Evolutionary conservation across 1,140 invertebrate species (phyloP).

Genomic region (Euura lappo): DNA sequence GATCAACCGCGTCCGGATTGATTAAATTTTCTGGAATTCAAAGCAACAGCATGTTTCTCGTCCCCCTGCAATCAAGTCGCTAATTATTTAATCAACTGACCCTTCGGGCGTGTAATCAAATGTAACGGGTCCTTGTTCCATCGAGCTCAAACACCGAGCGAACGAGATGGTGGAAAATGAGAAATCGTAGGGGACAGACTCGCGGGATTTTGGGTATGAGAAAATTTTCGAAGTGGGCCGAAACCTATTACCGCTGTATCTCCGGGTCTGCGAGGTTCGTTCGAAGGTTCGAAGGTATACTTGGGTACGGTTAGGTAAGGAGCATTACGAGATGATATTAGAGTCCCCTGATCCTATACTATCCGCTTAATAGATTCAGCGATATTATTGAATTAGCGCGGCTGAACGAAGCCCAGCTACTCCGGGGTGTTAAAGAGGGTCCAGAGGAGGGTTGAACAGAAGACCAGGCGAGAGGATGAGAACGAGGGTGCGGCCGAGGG

Average conservation of each 20-base stretch:
- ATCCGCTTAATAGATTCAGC: slow-evolving; percentile 50
- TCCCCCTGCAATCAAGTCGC: slow-evolving; percentile 1
- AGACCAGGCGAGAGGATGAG: neutral
- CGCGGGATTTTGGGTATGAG: slow-evolving; percentile 7
- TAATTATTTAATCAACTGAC: slow-evolving; percentile 9
- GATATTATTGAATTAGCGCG: slow-evolving; percentile 51
- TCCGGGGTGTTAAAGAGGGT: slow-evolving; percentile 18
- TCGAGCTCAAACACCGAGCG: no score
- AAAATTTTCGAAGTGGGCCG: slow-evolving; percentile 7
- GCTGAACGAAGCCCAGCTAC: slow-evolving; percentile 39
- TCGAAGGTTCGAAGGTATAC: neutral
- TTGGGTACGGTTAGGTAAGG: slow-evolving; percentile 12
- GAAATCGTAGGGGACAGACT: neutral
- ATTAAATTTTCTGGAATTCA: no score
- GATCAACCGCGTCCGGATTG: no score
- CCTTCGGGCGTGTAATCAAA: neutral
- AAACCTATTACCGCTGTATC: slow-evolving; percentile 12
- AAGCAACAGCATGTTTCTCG: neutral
- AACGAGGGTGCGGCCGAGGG: neutral
- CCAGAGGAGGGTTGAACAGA: neutral
- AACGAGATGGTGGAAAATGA: no score
- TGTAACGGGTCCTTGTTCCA: neutral
- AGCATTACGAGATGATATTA: slow-evolving; percentile 34
- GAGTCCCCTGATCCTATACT: slow-evolving; percentile 34
- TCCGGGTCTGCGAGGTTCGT: neutral